These are phyloP conservation scores for Falco rusticolus DNA, from an alignment of 2,797 vertebrate species.

Conservation along the genomic window DNA sequence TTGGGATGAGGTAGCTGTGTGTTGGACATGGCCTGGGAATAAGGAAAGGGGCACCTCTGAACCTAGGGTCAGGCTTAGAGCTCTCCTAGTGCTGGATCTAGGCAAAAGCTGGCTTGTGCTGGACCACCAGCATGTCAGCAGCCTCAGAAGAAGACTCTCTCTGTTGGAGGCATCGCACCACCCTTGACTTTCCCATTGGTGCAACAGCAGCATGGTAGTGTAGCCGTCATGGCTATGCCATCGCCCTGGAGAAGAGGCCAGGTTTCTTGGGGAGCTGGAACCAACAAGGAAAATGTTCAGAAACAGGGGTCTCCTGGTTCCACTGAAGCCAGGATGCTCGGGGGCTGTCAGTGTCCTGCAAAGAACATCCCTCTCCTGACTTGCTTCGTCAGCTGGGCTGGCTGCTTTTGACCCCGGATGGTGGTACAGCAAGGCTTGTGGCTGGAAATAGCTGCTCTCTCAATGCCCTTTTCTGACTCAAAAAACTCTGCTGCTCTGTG, in stretches of 20 bases:
- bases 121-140: not conserved
- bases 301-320: not conserved
- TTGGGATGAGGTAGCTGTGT: not conserved
- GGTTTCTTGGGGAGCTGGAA: not conserved
- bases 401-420: rapidly evolving
- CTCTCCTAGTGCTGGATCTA: not conserved
- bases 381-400: rapidly evolving
- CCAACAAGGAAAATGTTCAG: not conserved
- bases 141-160: not conserved
- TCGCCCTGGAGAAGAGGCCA: not conserved
- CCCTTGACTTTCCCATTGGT: rapidly evolving
- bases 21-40: not conserved
- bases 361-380: not conserved
- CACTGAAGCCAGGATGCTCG: not conserved
- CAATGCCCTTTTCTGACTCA: not conserved
- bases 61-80: not conserved
- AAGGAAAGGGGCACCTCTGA: not conserved
- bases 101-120: not conserved
- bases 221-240: not conserved
- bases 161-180: rapidly evolving
- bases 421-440: not conserved
- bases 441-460: not conserved
- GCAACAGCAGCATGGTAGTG: rapidly evolving
- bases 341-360: not conserved
- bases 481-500: not conserved